phyloP scores from a whole-genome alignment of 2,888 invertebrate genomes.

The Acanthosoma haemorrhoidale region DNA sequence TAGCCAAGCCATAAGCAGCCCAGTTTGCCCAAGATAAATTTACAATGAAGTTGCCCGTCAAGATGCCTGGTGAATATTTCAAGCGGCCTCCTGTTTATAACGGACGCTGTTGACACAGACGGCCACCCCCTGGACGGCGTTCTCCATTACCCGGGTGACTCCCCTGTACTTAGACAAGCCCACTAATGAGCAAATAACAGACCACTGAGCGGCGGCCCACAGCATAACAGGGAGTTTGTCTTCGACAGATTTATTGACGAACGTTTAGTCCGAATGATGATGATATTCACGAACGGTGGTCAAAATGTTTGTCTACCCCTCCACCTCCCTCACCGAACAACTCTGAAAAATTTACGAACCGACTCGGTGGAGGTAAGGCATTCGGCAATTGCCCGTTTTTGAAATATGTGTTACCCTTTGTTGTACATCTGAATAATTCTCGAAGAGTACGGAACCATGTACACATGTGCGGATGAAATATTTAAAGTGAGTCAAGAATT shows the following conservation, averaged over 20 bases:
- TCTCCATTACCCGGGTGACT: too few species aligned
- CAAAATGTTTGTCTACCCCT: not conserved
- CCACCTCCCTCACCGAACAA: not conserved
- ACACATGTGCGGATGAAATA: not conserved
- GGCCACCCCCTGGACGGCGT: not conserved
- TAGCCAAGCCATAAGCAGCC: not conserved
- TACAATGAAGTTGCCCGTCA: not conserved
- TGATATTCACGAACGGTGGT: not conserved
- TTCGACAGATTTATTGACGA: not conserved
- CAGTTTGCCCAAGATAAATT: not conserved
- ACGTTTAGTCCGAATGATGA: not conserved
- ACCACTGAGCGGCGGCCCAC: too few species aligned
- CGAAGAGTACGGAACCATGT: not conserved
- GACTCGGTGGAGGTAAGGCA: too few species aligned
- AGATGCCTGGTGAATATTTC: not conserved
- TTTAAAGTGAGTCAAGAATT: not conserved
- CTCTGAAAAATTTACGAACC: not conserved
- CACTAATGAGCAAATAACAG: not conserved
- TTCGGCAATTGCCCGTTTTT: not conserved
- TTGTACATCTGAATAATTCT: not conserved
- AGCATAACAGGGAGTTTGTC: not conserved
- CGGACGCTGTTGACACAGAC: not conserved
- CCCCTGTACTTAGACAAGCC: too few species aligned
- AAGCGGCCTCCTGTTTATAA: not conserved
- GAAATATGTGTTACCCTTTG: constrained; percentile 8